Evolutionary conservation across 1,140 invertebrate genomes (phyloP).

Genomic region (Brachionus sp.): DNA sequence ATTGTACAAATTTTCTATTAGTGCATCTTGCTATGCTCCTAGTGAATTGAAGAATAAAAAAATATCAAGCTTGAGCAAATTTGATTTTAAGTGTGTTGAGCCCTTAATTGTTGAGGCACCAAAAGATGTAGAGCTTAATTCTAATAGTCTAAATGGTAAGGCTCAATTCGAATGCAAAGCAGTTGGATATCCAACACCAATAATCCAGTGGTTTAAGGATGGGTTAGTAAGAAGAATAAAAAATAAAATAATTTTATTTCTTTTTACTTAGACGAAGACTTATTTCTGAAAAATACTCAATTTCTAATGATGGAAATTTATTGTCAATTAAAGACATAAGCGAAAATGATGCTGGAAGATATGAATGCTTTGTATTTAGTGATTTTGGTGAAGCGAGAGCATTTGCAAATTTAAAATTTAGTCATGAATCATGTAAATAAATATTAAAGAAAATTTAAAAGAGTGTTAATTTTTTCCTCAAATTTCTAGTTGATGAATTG

Average conservation of each 20-base stretch:
- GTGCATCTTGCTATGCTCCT: not conserved
- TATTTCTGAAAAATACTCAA: slow-evolving; percentile 15
- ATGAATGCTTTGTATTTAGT: not conserved
- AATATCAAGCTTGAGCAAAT: not conserved
- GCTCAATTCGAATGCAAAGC: not conserved
- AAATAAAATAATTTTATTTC: not conserved
- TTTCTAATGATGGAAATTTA: not conserved
- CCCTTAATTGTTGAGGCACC: slow-evolving; percentile 2
- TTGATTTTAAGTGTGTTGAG: slow-evolving; percentile 9
- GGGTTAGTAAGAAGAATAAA: not conserved
- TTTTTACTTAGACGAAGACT: slow-evolving; percentile 21
- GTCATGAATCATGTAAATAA: not conserved
- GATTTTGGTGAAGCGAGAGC: slow-evolving; percentile 6
- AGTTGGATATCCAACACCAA: not conserved
- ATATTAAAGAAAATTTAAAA: not conserved
- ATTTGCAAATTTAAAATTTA: not conserved
- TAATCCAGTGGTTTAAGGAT: slow-evolving; percentile 33
- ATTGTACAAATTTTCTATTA: not conserved
- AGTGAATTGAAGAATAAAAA: slow-evolving; percentile 14
- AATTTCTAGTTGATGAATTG: not conserved
- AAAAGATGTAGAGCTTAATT: not conserved
- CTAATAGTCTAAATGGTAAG: not conserved
- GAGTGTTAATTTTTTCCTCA: not conserved
- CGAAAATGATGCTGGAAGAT: slow-evolving; percentile 22
- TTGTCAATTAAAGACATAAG: not conserved